These are phyloP conservation scores for Odontothrips loti DNA, from an alignment of 2,888 invertebrate genomes.

Conservation along the genomic window DNA sequence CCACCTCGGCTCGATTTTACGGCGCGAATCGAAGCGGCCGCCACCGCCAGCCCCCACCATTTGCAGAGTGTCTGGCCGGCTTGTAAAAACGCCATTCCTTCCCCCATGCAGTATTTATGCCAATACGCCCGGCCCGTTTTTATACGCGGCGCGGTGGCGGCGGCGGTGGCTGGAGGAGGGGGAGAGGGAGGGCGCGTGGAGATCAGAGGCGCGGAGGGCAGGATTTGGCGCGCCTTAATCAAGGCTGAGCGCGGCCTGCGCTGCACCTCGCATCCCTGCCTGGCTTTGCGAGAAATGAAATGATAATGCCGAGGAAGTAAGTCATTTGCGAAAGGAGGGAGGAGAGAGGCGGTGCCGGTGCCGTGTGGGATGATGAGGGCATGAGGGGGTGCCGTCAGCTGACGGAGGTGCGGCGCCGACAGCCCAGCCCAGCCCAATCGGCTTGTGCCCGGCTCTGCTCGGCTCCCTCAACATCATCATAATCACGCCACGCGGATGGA, in stretches of 20 bases:
- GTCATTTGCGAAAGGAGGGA: neutral
- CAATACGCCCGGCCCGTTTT: neutral
- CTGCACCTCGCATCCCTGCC: too few species aligned
- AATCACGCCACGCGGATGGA: too few species aligned
- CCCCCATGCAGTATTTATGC: constrained; percentile 11
- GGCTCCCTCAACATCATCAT: too few species aligned
- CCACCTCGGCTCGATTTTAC: neutral
- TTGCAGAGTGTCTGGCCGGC: neutral
- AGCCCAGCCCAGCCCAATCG: too few species aligned
- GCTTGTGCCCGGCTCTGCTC: too few species aligned
- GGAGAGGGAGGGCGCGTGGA: neutral
- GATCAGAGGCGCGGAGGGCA: neutral
- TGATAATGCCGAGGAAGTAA: too few species aligned
- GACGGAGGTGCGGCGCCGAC: too few species aligned
- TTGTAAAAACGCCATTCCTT: neutral
- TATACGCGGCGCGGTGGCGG: neutral
- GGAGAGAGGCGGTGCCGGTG: neutral
- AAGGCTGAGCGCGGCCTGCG: too few species aligned
- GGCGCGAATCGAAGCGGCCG: constrained; percentile 15
- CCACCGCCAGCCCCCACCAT: neutral
- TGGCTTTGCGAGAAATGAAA: too few species aligned
- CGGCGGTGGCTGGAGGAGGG: neutral
- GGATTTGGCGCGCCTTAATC: too few species aligned
- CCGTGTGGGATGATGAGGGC: too few species aligned
- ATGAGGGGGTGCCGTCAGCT: too few species aligned